Percentiles rank a stretch among this genome's conserved stretches.
Evolutionary conservation across 2,888 invertebrate species (phyloP).

Genomic region (Chelonus formosanus): DNA sequence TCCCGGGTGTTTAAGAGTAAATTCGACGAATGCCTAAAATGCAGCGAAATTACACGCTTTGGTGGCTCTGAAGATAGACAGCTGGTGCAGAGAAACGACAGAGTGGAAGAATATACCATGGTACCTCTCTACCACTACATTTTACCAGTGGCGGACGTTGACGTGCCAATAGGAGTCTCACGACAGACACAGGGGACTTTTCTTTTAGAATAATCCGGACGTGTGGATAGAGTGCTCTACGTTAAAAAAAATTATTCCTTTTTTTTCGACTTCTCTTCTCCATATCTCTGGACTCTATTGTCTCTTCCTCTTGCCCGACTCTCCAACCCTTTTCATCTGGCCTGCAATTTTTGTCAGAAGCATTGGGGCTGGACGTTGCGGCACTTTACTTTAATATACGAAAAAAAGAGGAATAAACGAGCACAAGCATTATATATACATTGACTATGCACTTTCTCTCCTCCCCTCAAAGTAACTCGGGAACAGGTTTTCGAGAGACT

Average conservation of each 20-base stretch:
- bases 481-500: conserved; percentile 4
- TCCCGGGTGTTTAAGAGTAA: conserved; percentile 14
- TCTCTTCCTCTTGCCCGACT: conserved; percentile 1
- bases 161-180: conserved; percentile 3
- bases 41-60: conserved; percentile 6
- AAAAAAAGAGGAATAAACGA: background rate
- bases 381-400: conserved; percentile 24
- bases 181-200: background rate
- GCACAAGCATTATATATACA: conserved; percentile 4
- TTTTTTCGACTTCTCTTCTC: conserved; percentile 3
- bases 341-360: conserved; percentile 25
- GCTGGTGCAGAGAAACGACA: background rate
- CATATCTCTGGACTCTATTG: conserved; percentile 16
- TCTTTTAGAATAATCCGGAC: conserved; percentile 28
- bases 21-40: conserved; percentile 3
- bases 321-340: conserved; percentile 1
- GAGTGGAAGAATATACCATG: too few relatives aligned
- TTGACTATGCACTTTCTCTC: conserved; percentile 1
- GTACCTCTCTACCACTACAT: background rate
- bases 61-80: conserved; percentile 5
- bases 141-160: background rate
- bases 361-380: conserved; percentile 24
- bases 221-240: conserved; percentile 23
- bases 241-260: conserved; percentile 8
- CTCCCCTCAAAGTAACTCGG: too few relatives aligned